Base-by-base conservation (phyloP, 2,888 invertebrate species). In the Hyppa rectilinea region DNA sequence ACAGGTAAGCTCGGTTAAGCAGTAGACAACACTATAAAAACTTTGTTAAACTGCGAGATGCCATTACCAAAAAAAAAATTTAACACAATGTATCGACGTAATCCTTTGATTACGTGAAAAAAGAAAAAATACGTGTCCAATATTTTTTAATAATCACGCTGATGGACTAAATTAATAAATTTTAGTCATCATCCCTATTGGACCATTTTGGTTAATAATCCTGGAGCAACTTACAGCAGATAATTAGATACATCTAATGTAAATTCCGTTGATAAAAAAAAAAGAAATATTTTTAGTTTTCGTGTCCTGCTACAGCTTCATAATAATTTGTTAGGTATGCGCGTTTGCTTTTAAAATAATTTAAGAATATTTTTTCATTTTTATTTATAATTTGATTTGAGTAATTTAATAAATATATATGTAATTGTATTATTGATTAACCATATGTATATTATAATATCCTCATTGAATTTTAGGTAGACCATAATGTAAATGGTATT, bases 401-500 rank as follows among this genome's bases (percentile, higher is more conserved):
- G 43, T n/a, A 0, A 26, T 38, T 53, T 43, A n/a, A 12, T 55
- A 12, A 36, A 20, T 36, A 6, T 47, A 1, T 26, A 45, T n/a
- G n/a, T n/a, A n/a, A n/a, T n/a, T n/a, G 23, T 38, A 45, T n/a
- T 45, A 6, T 17, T 31, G 20, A 45, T 2, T n/a, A 58, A 26
- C 23, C 14, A 5, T 63, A 38, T 40, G 6, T 56, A 31, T 17
- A 50, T 56, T 60, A 40, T 29, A 61, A 34, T 49, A 47, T 36
- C 43, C 4, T 70, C 23, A 52, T 66, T 31, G n/a, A 47, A 40
- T 58, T 64, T 56, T 64, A 65, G 52, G 10, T 50, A 59, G 26
- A 47, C 20, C 49, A 55, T 49, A 47, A 47, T 69, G 60, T 80
- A 80, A 55, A 77, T 72, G 70, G 60, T 47, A 53, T 68, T 72